Base-by-base conservation (phyloP, 2,797 vertebrate genomes). In the Uromys caudimaculatus region DNA sequence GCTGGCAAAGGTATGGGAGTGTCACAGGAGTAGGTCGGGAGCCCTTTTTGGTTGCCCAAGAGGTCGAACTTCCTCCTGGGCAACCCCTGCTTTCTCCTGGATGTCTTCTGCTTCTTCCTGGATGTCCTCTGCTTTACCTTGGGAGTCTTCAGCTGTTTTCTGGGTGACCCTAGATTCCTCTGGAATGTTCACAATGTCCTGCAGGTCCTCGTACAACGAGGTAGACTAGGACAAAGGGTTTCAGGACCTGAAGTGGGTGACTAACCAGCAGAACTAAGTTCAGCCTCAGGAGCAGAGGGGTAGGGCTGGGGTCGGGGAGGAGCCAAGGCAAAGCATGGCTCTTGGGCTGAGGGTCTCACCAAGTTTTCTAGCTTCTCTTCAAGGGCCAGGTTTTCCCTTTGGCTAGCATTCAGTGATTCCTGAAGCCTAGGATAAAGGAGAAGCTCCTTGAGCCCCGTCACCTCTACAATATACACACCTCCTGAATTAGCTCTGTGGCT, bases 351-450 rank as follows among this genome's bases (percentile, higher is more conserved):
- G 76, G 67, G 21, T 12, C 97, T 97, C 56, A 98, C 98, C 90
- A 98, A 97, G 35, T 71, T 95, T 44, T 92, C 82, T 19, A 98
- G 96, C 92, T 96, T 97, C 79, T 97, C 83, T 64, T 93, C 88
- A 75, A 98, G 93, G 17, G 91, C 69, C 78, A 77, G 64, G 77
- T 97, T 97, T n/a, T 95, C 94, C 1, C 38, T 85, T 13, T 86
- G 96, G 17, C 81, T 92, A 0, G 17, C 78, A n/a, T 62, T 94
- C 77, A 97, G 93, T 0, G 92, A 97, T 23, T 97, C 96, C 62
- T 89, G 96, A 44, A 98, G 97, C 83, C 98, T 98, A 47, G 35
- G 32, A 89, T 76, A 54, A 75, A 85, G 78, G 12, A 86, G 69
- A n/a, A 2, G 32, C 4, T 5, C 50, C 85, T 32, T 88, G 60